Conservation (phyloP, 2,888 invertebrate genomes). For the Acleris emargana region DNA sequence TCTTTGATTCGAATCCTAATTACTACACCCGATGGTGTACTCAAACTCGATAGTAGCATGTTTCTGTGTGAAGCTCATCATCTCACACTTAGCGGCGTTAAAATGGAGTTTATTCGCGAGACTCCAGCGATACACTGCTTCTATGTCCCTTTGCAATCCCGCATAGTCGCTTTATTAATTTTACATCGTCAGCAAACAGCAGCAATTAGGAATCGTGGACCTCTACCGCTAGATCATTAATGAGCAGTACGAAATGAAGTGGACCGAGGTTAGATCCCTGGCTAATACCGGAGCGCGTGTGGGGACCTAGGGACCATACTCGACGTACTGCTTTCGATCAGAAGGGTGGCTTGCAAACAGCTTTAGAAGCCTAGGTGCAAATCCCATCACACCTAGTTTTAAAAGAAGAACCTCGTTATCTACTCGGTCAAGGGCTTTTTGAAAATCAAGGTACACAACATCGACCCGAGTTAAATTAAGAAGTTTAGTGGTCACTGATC, state of each 20-base stretch:
- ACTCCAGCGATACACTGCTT: not conserved
- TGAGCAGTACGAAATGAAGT: not conserved
- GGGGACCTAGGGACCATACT: too few species aligned
- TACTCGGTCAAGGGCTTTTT: too few species aligned
- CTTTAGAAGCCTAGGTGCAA: too few species aligned
- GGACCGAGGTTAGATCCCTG: not conserved
- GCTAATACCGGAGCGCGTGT: too few species aligned
- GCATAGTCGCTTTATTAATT: not conserved
- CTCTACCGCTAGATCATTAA: not conserved
- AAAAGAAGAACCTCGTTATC: not conserved
- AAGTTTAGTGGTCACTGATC: not conserved
- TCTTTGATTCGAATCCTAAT: not conserved
- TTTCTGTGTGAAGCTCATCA: too few species aligned
- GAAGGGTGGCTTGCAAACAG: too few species aligned
- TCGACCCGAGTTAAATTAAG: not conserved
- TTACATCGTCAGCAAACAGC: not conserved
- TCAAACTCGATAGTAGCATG: too few species aligned
- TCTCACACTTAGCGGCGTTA: too few species aligned
- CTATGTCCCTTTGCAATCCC: not conserved
- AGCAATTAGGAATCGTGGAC: not conserved
- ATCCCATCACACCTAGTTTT: not conserved
- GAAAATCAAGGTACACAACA: not conserved
- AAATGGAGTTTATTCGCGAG: too few species aligned
- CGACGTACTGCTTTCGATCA: too few species aligned
- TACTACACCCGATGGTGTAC: not conserved